Conservation (phyloP, 2,888 invertebrate species). For the Galerucella calmariensis region DNA sequence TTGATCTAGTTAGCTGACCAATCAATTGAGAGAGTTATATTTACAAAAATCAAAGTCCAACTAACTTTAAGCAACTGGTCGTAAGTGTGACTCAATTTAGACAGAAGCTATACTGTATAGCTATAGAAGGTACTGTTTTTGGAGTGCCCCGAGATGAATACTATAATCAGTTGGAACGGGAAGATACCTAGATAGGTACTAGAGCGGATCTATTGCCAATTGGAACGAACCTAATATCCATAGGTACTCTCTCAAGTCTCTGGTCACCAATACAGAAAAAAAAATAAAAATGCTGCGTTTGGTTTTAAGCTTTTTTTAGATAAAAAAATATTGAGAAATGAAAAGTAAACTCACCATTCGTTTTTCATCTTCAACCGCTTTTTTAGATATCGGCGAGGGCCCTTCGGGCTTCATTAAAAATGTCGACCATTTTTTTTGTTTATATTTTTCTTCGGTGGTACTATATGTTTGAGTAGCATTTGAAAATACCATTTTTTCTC, state of each 20-base stretch:
- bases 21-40: neutral
- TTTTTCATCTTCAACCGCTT: conserved; percentile 54
- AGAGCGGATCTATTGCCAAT: too few relatives aligned
- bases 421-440: conserved; percentile 76
- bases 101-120: too few relatives aligned
- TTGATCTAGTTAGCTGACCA: conserved; percentile 16
- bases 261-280: neutral
- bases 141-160: too few relatives aligned
- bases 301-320: too few relatives aligned
- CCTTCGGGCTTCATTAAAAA: conserved; percentile 81
- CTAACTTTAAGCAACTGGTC: too few relatives aligned
- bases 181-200: too few relatives aligned
- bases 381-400: conserved; percentile 69
- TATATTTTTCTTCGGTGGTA: conserved; percentile 24
- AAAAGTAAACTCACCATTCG: neutral
- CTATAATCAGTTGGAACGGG: too few relatives aligned
- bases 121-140: too few relatives aligned
- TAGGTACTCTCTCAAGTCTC: too few relatives aligned
- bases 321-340: too few relatives aligned
- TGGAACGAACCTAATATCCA: too few relatives aligned
- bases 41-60: neutral
- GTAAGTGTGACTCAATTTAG: too few relatives aligned
- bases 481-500: conserved; percentile 36
- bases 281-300: neutral
- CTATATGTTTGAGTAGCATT: conserved; percentile 34